A percentile compares a stretch with the other conserved stretches of the same genome.
Conservation (phyloP, 2,888 invertebrate species). For the Cactoblastis cactorum region DNA sequence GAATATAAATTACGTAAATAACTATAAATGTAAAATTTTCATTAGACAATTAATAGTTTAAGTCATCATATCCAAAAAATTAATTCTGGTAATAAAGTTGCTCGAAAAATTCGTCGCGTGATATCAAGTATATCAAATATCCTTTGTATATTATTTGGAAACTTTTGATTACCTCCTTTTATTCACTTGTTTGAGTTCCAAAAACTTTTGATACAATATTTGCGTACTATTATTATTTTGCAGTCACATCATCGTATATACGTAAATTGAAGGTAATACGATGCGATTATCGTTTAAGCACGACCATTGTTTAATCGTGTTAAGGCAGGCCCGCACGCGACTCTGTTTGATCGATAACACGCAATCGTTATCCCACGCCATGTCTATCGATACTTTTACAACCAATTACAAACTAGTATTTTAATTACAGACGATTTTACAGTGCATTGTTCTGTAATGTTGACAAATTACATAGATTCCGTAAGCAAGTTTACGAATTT, state of each 20-base stretch:
- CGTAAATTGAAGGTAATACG: constrained; percentile 30
- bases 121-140: too few relatives aligned
- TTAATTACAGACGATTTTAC: constrained; percentile 11
- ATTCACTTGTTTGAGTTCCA: too few relatives aligned
- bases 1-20: too few relatives aligned
- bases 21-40: too few relatives aligned
- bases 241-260: constrained; percentile 12
- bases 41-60: too few relatives aligned
- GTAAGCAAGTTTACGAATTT: not conserved
- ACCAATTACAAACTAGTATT: constrained; percentile 5
- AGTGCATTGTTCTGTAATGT: constrained; percentile 14
- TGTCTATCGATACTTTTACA: constrained; percentile 17
- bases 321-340: constrained; percentile 50
- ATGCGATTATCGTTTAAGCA: constrained; percentile 55
- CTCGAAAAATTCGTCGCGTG: too few relatives aligned
- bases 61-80: too few relatives aligned
- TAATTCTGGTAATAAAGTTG: too few relatives aligned
- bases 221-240: not conserved
- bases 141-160: too few relatives aligned
- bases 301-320: constrained; percentile 47
- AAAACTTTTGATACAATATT: too few relatives aligned
- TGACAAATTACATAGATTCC: constrained; percentile 14
- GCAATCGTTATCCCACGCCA: constrained; percentile 20
- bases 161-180: too few relatives aligned
- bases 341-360: constrained; percentile 57